These are phyloP conservation scores for Girardia tigrina DNA, from an alignment of 2,888 invertebrate genomes.

Conservation along the genomic window DNA sequence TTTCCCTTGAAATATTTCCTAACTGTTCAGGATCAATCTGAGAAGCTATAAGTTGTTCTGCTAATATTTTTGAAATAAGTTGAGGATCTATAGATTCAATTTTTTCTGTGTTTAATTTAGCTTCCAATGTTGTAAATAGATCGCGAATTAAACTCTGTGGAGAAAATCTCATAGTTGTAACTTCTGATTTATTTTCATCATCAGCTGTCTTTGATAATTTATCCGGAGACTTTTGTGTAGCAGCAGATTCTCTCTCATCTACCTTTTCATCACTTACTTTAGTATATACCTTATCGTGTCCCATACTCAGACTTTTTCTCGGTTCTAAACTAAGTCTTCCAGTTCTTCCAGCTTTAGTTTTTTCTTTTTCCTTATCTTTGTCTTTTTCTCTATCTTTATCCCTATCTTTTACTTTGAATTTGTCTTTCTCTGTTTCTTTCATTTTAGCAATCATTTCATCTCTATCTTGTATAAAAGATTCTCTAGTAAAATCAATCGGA, in stretches of 20 bases:
- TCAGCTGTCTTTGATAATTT: background rate
- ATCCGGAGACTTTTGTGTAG: background rate
- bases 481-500: too few species aligned
- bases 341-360: background rate
- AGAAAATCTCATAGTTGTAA: background rate
- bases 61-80: conserved; percentile 11
- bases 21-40: background rate
- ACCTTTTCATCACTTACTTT: too few species aligned
- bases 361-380: background rate
- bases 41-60: background rate
- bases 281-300: background rate
- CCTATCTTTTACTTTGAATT: too few species aligned
- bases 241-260: background rate
- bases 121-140: background rate
- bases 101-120: background rate
- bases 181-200: background rate
- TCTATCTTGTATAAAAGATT: too few species aligned
- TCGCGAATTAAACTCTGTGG: background rate
- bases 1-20: conserved; percentile 8
- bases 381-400: background rate
- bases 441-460: background rate
- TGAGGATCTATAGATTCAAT: background rate
- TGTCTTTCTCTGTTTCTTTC: too few species aligned
- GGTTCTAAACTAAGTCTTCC: background rate
- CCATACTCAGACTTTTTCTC: background rate